A percentile compares a stretch with the other conserved stretches of the same genome.
phyloP scores from a whole-genome alignment of 2,113 vertebrate genomes.

The Herpetotheres cachinnans region DNA sequence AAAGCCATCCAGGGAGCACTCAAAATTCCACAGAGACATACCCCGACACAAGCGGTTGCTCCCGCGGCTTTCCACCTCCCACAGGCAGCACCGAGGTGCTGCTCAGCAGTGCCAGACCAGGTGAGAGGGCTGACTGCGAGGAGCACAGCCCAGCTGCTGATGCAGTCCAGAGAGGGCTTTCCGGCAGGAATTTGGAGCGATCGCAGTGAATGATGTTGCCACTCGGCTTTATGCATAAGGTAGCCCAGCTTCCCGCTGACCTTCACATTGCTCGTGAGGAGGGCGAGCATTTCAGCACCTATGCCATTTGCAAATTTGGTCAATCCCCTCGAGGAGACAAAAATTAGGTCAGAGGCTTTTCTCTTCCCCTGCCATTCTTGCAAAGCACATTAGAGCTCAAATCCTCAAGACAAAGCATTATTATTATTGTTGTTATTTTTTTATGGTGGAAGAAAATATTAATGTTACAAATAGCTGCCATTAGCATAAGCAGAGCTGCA shows the following conservation, averaged over 20 bases:
- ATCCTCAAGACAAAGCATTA: conserved; percentile 75
- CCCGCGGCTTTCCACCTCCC: neutral
- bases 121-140: neutral
- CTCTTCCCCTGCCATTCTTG: conserved; percentile 9
- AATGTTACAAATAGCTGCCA: conserved; percentile 75
- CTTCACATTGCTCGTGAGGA: neutral
- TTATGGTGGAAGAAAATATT: conserved; percentile 76
- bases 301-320: neutral
- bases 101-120: neutral
- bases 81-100: neutral
- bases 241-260: neutral
- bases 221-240: neutral
- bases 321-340: conserved; percentile 19
- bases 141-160: neutral
- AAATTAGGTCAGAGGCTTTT: conserved; percentile 66
- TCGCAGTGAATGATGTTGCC: neutral
- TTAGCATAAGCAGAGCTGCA: conserved; percentile 65
- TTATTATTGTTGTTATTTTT: conserved; percentile 66
- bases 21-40: neutral
- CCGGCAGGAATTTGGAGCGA: neutral
- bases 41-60: neutral
- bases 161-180: neutral
- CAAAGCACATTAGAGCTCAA: conserved; percentile 72
- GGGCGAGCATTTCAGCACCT: neutral
- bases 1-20: neutral